Evolutionary conservation across 2,797 vertebrate species (phyloP).

Genomic region (Jordanella pulchra): DNA sequence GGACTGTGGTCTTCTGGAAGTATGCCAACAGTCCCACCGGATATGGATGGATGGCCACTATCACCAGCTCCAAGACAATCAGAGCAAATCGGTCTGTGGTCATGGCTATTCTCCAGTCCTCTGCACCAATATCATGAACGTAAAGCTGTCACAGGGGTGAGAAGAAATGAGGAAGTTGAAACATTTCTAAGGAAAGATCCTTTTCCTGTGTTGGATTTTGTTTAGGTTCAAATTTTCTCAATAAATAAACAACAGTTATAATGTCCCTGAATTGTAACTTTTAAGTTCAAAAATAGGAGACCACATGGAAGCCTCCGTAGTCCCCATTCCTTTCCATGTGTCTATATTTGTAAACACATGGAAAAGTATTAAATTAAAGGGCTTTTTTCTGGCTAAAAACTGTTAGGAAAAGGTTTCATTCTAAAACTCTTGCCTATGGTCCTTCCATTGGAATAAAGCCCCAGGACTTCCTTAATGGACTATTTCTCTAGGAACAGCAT

Average conservation of each 20-base stretch:
- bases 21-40: constrained; percentile 85
- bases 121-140: constrained; percentile 89
- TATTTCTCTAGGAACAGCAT: neutral
- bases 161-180: neutral
- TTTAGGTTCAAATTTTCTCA: neutral
- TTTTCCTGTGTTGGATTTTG: neutral
- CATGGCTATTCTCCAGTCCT: constrained; percentile 94
- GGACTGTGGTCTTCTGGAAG: constrained; percentile 78
- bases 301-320: neutral
- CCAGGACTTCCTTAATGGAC: too few species aligned
- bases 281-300: neutral
- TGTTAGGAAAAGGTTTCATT: too few species aligned
- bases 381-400: too few species aligned
- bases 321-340: neutral
- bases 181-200: neutral
- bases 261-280: neutral
- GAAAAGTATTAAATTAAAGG: too few species aligned
- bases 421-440: too few species aligned
- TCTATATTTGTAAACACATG: too few species aligned
- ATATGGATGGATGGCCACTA: constrained; percentile 89
- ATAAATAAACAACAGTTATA: neutral
- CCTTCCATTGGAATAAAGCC: too few species aligned
- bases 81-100: constrained; percentile 88
- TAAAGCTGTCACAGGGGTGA: constrained; percentile 80
- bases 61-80: constrained; percentile 88